These are phyloP conservation scores for Tetramorium simillimum DNA, from an alignment of 1,140 invertebrate species.

Conservation along the genomic window DNA sequence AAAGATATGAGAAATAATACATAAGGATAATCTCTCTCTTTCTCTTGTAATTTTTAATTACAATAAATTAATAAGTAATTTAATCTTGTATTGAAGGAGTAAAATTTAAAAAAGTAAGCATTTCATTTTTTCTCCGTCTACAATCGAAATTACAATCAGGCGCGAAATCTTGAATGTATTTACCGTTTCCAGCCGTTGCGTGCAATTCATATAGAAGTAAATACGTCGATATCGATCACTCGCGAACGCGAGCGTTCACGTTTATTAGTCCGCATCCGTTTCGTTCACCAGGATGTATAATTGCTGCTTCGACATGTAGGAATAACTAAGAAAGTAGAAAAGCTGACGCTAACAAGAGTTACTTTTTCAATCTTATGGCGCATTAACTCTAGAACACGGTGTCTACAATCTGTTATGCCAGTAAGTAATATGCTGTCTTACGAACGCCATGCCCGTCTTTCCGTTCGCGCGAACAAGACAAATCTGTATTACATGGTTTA, in stretches of 20 bases:
- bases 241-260: neutral
- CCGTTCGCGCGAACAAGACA: neutral
- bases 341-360: neutral
- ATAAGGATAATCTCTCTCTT: neutral
- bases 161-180: neutral
- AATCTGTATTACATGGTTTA: slow-evolving; percentile 7
- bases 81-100: neutral
- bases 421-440: slow-evolving; percentile 1
- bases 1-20: neutral
- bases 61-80: neutral
- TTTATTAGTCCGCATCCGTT: slow-evolving; percentile 19
- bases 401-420: neutral
- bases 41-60: neutral
- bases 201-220: neutral
- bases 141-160: neutral
- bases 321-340: slow-evolving; percentile 1
- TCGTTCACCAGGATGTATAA: neutral
- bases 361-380: neutral
- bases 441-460: neutral
- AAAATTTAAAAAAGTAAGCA: neutral
- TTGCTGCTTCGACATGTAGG: neutral
- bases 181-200: neutral
- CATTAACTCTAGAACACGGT: neutral
- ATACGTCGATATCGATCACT: slow-evolving; percentile 25
- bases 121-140: neutral